These are phyloP conservation scores for Zaprionus africanus DNA, from an alignment of 1,140 invertebrate genomes.

Conservation along the genomic window DNA sequence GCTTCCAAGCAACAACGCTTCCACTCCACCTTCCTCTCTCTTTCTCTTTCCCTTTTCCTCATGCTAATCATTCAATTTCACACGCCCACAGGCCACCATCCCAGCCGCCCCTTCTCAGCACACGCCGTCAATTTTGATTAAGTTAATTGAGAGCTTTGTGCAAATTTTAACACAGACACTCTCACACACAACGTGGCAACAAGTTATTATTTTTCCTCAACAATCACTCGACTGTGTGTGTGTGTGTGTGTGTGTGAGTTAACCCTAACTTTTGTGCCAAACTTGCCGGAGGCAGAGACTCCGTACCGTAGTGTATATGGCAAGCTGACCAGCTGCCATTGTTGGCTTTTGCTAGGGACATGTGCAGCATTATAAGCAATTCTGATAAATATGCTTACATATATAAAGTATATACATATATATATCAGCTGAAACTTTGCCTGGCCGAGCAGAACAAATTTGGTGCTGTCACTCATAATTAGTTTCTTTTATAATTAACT, in stretches of 20 bases:
- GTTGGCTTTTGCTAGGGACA: not conserved
- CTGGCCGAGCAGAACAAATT: constrained; percentile 5
- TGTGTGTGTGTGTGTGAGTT: not conserved
- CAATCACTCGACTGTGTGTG: not conserved
- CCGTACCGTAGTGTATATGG: not conserved
- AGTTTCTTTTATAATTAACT: constrained; percentile 39
- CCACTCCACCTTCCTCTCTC: not conserved
- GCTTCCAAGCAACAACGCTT: not conserved
- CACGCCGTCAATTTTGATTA: constrained; percentile 47
- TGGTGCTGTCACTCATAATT: constrained; percentile 28
- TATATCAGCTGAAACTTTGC: constrained; percentile 7
- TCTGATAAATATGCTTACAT: constrained; percentile 3
- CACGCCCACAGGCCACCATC: not conserved
- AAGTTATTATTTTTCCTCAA: constrained; percentile 36
- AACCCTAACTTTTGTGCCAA: constrained; percentile 25
- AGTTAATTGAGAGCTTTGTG: constrained; percentile 48
- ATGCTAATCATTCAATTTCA: constrained; percentile 5
- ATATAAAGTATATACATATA: constrained; percentile 2
- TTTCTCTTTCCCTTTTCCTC: not conserved
- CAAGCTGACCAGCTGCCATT: constrained; percentile 22
- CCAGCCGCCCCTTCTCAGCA: not conserved
- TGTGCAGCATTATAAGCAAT: constrained; percentile 12
- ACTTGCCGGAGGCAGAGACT: constrained; percentile 14
- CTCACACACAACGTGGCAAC: constrained; percentile 9
- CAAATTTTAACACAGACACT: constrained; percentile 1